A percentile compares a stretch with the other conserved stretches of the same genome.
These are phyloP conservation scores for Aleiodes testaceus DNA, from an alignment of 2,888 invertebrate species.

Conservation along the genomic window DNA sequence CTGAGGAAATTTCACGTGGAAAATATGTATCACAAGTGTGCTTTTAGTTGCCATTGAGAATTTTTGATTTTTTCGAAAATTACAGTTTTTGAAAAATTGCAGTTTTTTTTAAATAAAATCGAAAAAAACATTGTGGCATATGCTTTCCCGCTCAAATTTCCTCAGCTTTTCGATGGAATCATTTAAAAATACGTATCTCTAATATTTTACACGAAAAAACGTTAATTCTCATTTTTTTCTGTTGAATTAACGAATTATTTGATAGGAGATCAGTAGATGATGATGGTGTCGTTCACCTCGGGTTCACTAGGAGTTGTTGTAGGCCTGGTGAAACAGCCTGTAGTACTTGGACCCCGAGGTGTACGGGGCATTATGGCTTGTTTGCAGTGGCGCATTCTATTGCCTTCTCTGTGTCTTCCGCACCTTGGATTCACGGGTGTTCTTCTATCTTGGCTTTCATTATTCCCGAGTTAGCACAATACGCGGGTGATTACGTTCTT, in stretches of 20 bases:
- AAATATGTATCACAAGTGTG: not conserved
- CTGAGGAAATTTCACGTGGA: too few species aligned
- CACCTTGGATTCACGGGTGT: constrained; percentile 55
- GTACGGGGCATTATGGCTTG: constrained; percentile 45
- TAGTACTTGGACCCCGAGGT: constrained; percentile 35
- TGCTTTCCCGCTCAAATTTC: too few species aligned
- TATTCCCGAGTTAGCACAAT: constrained; percentile 56
- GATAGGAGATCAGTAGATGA: constrained; percentile 37
- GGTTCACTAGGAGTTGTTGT: constrained; percentile 23
- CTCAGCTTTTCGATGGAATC: too few species aligned
- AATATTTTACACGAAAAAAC: too few species aligned
- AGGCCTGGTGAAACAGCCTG: constrained; percentile 42
- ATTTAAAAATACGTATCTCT: not conserved
- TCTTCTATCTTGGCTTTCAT: constrained; percentile 56
- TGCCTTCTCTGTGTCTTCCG: constrained; percentile 28
- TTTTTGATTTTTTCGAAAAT: not conserved
- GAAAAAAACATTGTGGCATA: too few species aligned
- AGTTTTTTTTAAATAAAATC: too few species aligned
- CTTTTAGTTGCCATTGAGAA: too few species aligned
- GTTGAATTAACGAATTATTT: constrained; percentile 23
- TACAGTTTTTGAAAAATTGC: not conserved
- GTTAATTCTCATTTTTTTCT: too few species aligned
- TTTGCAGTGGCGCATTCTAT: constrained; percentile 45
- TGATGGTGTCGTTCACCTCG: constrained; percentile 43
- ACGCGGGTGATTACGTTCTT: constrained; percentile 46